A percentile compares a stretch with the other conserved stretches of the same genome.
phyloP scores from a whole-genome alignment of 2,797 vertebrate genomes.

The Micropoecilia bifurca region DNA sequence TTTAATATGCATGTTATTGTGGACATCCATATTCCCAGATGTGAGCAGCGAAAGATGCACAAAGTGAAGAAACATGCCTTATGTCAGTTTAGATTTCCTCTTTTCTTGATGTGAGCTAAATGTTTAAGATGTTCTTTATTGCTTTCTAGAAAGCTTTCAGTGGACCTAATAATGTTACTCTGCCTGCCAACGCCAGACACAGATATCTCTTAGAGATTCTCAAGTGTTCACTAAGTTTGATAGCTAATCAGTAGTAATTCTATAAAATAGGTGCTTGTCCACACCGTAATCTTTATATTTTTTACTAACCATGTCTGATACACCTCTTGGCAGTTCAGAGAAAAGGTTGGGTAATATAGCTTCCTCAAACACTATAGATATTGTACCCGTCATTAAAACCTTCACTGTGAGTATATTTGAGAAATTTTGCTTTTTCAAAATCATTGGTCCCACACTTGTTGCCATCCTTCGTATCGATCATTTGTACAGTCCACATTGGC shows the following conservation, averaged over 20 bases:
- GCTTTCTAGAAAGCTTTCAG: conserved; percentile 58
- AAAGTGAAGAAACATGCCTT: conserved; percentile 16
- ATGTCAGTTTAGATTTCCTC: conserved; percentile 22
- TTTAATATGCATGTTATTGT: background rate
- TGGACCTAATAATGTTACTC: conserved; percentile 37
- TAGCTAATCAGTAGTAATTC: conserved; percentile 54
- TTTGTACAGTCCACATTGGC: background rate
- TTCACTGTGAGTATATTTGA: background rate
- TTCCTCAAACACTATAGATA: conserved; percentile 16
- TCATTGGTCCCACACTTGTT: background rate
- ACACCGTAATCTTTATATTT: conserved; percentile 16
- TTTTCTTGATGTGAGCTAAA: conserved; percentile 22
- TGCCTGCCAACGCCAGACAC: conserved; percentile 57
- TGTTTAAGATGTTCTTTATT: conserved; percentile 37
- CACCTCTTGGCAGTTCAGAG: conserved; percentile 22
- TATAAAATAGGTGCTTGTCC: conserved; percentile 34
- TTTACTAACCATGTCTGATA: conserved; percentile 16
- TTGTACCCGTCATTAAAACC: background rate
- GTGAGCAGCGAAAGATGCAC: background rate
- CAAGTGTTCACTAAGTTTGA: conserved; percentile 61
- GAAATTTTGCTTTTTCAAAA: background rate
- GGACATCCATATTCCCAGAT: background rate
- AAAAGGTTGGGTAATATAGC: conserved; percentile 13
- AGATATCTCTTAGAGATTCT: conserved; percentile 65
- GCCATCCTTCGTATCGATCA: background rate